phyloP scores from a whole-genome alignment of 2,888 invertebrate species.

The Phanerotoma sp. region DNA sequence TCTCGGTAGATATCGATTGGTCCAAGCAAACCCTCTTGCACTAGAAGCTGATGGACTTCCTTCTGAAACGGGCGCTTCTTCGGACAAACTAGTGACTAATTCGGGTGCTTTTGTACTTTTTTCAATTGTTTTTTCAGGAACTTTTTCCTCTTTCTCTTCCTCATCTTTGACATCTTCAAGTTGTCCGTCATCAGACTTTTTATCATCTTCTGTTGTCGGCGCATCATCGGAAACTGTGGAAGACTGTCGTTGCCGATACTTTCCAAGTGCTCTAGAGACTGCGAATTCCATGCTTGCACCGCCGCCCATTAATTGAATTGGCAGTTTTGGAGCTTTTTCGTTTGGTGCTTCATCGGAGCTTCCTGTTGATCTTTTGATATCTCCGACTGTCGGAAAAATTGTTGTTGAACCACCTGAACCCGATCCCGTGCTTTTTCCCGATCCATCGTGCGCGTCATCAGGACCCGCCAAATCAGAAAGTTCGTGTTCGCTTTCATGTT shows the following conservation, averaged over 20 bases:
- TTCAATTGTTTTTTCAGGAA: constrained; percentile 36
- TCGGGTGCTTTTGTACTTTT: constrained; percentile 48
- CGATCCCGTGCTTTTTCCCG: constrained; percentile 63
- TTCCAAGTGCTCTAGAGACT: constrained; percentile 78
- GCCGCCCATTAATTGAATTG: constrained; percentile 61
- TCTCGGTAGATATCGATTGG: constrained; percentile 65
- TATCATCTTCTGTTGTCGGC: constrained; percentile 59
- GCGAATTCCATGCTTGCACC: constrained; percentile 81
- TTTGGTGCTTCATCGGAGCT: constrained; percentile 64
- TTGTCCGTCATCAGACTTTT: constrained; percentile 45
- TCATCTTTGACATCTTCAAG: constrained; percentile 43
- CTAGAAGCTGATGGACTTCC: constrained; percentile 69
- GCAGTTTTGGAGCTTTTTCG: constrained; percentile 56
- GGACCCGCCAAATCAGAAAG: constrained; percentile 62
- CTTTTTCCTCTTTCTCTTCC: constrained; percentile 40
- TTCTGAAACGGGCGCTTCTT: constrained; percentile 63
- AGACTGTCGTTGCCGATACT: constrained; percentile 74
- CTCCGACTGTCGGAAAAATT: constrained; percentile 75
- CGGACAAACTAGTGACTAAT: constrained; percentile 55
- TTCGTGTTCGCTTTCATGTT: constrained; percentile 64
- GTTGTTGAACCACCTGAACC: constrained; percentile 64
- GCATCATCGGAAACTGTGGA: constrained; percentile 73
- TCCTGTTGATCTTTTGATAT: constrained; percentile 66
- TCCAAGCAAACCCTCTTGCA: constrained; percentile 60
- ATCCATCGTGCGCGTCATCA: constrained; percentile 61